Conservation (phyloP, 2,888 invertebrate genomes). For the Acanthosepion pharaonis region DNA sequence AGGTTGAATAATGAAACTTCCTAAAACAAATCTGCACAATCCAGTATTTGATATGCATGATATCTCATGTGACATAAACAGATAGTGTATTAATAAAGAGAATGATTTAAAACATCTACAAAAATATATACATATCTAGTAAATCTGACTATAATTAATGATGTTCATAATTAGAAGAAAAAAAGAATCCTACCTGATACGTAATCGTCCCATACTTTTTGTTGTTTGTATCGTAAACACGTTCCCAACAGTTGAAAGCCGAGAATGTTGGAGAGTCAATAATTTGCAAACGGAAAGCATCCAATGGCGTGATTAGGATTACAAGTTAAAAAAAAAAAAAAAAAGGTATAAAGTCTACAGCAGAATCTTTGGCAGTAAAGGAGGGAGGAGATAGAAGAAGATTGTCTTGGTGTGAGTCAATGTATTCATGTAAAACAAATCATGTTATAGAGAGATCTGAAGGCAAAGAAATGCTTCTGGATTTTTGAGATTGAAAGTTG, state of each 20-base stretch:
- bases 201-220: neutral
- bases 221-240: neutral
- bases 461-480: neutral
- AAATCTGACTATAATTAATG: too few relatives aligned
- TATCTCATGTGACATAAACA: too few relatives aligned
- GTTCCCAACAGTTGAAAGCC: neutral
- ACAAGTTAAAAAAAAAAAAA: neutral
- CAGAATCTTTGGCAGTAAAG: neutral
- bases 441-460: neutral
- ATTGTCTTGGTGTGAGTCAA: neutral
- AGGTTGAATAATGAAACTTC: too few relatives aligned
- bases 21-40: too few relatives aligned
- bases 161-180: too few relatives aligned
- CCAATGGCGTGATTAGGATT: neutral
- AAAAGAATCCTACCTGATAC: neutral
- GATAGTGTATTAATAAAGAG: too few relatives aligned
- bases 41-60: too few relatives aligned
- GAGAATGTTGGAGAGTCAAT: neutral
- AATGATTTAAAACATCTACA: too few relatives aligned
- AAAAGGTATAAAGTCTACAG: neutral
- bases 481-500: neutral
- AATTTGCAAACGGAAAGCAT: neutral
- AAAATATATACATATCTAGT: too few relatives aligned
- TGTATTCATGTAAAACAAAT: neutral
- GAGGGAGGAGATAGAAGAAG: neutral